Base-by-base conservation (phyloP, 2,888 invertebrate species). In the Caenorhabditis afra region DNA sequence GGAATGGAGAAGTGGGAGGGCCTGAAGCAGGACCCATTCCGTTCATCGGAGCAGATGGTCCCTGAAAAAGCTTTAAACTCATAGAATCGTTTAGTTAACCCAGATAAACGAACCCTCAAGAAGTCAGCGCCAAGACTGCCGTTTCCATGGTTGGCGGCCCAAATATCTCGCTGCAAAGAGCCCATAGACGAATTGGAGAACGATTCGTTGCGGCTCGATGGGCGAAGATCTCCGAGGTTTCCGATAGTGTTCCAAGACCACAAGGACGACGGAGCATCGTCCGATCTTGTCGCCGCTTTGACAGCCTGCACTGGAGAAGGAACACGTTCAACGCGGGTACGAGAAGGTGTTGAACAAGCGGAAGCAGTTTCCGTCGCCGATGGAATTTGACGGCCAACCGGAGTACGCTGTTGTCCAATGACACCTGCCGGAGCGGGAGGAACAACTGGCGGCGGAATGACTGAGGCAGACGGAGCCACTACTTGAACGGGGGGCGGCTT, bases 401-500 rank as follows among this genome's bases (percentile, higher is more conserved):
- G 59, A 23, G 64, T 66, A 45, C 64, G 64, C 39, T 68, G 83
- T 64, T 85, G 85, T 11, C 85, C 85, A 14, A 85, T 85, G 11
- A 85, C 79, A 8, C 79, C 79, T 14, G 64, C 79, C 10, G 85
- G 82, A 10, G 77, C 58, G 10, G 82, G 64, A n/a, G 55, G 50
- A 16, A 64, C 14, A 29, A 79, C 70, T 29, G 71, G 71, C 8
- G 81, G 64, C 7, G 74, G 75, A 37, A 75, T 67, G 22, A 68
- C 71, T 4, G 71, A 45, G 11, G 79, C 47, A 1, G 81, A 81
- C n/a, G 85, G 83, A 39, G 82, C 82, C 14, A 83, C 83, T 1
- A 81, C 74, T 50, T 85, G 85, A 16, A 85, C 83, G 23, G 85
- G 85, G 35, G 83, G 83, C 18, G 79, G 76, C 44, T 81, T 76